These are phyloP conservation scores for Labroides dimidiatus DNA, from an alignment of 2,797 vertebrate species.

Conservation along the genomic window DNA sequence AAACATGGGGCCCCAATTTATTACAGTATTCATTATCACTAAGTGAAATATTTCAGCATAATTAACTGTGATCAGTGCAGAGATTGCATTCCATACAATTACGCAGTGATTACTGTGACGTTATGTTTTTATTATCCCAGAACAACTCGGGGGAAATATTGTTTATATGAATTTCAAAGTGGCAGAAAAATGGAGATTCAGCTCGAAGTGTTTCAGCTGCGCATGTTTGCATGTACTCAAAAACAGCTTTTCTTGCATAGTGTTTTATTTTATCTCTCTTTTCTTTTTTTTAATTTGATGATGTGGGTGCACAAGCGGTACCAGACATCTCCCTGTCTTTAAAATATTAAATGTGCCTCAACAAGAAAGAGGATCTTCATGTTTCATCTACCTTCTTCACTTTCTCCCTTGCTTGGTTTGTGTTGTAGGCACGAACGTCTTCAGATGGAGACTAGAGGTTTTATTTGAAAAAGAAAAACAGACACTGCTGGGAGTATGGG, in stretches of 20 bases:
- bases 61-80: slow-evolving; percentile 81
- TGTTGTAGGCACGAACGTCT: slow-evolving; percentile 31
- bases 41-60: slow-evolving; percentile 68
- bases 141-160: slow-evolving; percentile 21
- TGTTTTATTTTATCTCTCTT: slow-evolving; percentile 48
- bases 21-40: slow-evolving; percentile 47
- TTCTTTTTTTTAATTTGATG: too few species aligned
- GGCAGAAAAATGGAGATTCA: slow-evolving; percentile 66
- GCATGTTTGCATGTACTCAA: slow-evolving; percentile 22
- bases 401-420: slow-evolving; percentile 32
- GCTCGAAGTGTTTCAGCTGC: slow-evolving; percentile 76
- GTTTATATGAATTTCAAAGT: slow-evolving; percentile 47
- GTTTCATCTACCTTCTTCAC: slow-evolving; percentile 43
- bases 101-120: slow-evolving; percentile 49
- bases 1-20: slow-evolving; percentile 48
- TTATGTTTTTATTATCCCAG: slow-evolving; percentile 60
- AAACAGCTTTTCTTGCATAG: slow-evolving; percentile 30
- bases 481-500: slow-evolving; percentile 7
- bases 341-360: slow-evolving; percentile 57
- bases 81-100: slow-evolving; percentile 68
- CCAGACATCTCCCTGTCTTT: slow-evolving; percentile 31
- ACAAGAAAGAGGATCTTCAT: slow-evolving; percentile 45
- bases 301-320: slow-evolving; percentile 24
- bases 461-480: slow-evolving; percentile 28
- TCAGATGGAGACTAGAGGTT: slow-evolving; percentile 3